phyloP scores from a whole-genome alignment of 2,113 vertebrate genomes.

The Myotis yumanensis region DNA sequence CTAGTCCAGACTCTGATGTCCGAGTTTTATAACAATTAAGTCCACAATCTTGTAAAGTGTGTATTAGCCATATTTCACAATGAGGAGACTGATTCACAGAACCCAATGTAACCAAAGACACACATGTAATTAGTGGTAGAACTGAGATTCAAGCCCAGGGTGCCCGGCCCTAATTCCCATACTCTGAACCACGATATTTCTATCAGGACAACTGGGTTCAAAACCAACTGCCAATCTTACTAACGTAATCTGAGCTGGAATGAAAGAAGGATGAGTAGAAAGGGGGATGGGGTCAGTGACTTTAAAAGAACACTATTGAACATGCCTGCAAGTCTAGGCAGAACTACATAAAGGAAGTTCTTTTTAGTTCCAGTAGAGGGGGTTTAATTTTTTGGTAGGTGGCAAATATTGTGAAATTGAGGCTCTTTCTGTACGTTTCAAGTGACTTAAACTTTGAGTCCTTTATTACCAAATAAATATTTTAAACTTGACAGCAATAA shows the following conservation, averaged over 20 bases:
- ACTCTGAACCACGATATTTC: neutral
- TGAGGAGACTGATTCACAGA: neutral
- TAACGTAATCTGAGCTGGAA: neutral
- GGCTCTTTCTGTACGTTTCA: neutral
- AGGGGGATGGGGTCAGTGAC: neutral
- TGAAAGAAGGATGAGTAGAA: neutral
- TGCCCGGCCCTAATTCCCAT: neutral
- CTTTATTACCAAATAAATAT: slow-evolving; percentile 34
- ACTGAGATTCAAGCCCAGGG: neutral
- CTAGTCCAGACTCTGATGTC: neutral
- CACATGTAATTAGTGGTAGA: neutral
- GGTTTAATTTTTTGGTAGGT: neutral
- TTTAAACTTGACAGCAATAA: neutral
- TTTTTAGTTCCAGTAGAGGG: neutral
- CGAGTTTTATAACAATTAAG: neutral
- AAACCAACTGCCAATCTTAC: neutral
- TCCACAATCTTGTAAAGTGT: neutral
- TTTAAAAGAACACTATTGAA: neutral
- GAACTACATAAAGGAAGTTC: neutral
- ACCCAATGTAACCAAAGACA: neutral
- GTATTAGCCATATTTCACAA: neutral
- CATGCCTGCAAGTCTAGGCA: neutral
- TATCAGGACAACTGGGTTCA: neutral
- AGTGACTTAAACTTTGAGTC: neutral
- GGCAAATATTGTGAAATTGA: slow-evolving; percentile 28